Percentiles rank a stretch among this genome's conserved stretches.
Conservation (phyloP, 2,888 invertebrate genomes). For the Netelia virgata region DNA sequence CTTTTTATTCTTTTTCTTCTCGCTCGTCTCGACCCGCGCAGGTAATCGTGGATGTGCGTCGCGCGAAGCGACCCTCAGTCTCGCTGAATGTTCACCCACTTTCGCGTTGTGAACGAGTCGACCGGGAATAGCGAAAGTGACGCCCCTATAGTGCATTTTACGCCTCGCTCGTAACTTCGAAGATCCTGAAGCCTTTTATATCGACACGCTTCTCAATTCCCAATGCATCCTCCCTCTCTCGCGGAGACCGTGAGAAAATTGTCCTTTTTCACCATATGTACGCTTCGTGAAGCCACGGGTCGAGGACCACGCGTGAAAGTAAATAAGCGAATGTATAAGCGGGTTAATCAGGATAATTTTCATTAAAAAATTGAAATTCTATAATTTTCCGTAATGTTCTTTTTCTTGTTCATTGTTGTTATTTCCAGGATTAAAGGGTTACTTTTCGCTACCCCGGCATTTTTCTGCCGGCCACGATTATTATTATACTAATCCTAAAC, state of each 20-base stretch:
- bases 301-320: neutral
- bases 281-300: slow-evolving; percentile 26
- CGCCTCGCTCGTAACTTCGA: neutral
- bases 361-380: no score
- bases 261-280: neutral
- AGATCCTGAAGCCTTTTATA: slow-evolving; percentile 45
- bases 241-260: slow-evolving; percentile 38
- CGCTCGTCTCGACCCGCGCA: slow-evolving; percentile 10
- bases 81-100: slow-evolving; percentile 54
- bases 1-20: slow-evolving; percentile 21
- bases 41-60: slow-evolving; percentile 30
- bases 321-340: neutral
- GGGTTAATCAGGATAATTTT: no score
- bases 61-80: slow-evolving; percentile 60
- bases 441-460: no score
- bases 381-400: no score
- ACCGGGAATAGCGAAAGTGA: no score
- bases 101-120: no score
- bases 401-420: no score
- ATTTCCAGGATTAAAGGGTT: no score
- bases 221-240: neutral
- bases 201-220: neutral
- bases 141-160: neutral
- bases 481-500: no score
- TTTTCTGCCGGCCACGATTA: no score